Conservation (phyloP, 92 coral and sea anemone species). For the Phenganax stokvisi region DNA sequence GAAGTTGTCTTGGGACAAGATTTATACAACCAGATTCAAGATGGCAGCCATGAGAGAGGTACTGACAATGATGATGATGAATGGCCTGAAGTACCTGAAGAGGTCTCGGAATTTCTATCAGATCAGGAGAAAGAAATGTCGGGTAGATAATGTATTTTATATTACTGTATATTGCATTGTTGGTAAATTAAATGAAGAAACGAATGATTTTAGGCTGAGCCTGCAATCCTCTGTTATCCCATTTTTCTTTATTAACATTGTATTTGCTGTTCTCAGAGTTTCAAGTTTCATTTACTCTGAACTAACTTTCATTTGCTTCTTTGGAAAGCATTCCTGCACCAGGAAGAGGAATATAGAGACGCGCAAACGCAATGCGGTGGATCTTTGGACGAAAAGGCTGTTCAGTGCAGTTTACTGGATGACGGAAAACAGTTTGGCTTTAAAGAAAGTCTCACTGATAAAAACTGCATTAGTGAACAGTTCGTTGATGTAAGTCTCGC, state of each 20-base stretch:
- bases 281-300: neutral
- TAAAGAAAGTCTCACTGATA: neutral
- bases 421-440: neutral
- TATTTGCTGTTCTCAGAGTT: neutral
- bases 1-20: constrained; percentile 24
- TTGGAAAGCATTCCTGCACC: neutral
- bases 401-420: constrained; percentile 17
- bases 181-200: neutral
- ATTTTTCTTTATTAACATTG: neutral
- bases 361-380: constrained; percentile 11
- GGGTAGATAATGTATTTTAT: neutral
- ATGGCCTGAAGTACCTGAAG: neutral
- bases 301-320: too few relatives aligned
- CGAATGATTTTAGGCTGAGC: too few relatives aligned
- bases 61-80: constrained; percentile 1
- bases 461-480: neutral
- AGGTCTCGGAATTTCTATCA: neutral
- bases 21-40: constrained; percentile 11
- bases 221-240: too few relatives aligned
- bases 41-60: neutral
- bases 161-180: neutral
- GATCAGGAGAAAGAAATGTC: neutral
- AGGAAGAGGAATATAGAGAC: neutral
- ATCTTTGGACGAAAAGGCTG: constrained; percentile 5
- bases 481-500: neutral